Conservation (phyloP, 2,797 vertebrate genomes). For the Epinephelus awoara region DNA sequence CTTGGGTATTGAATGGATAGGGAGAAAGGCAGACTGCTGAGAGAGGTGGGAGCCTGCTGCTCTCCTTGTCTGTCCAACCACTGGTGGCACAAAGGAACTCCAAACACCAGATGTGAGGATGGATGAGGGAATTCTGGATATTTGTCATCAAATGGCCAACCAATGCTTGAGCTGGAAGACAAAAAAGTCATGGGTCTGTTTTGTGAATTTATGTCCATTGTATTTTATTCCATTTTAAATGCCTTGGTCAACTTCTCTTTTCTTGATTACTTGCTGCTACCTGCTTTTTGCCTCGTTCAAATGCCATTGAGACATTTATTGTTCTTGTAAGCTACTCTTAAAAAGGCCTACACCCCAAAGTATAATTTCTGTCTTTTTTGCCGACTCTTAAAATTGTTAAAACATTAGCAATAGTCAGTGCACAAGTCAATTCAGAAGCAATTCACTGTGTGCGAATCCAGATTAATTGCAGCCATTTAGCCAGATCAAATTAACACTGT, state of each 20-base stretch:
- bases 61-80: constrained; percentile 49
- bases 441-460: background rate
- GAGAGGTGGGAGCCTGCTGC: constrained; percentile 47
- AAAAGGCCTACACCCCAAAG: background rate
- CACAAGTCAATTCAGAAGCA: background rate
- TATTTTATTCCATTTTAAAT: background rate
- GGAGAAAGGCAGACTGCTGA: constrained; percentile 46
- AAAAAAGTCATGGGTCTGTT: constrained; percentile 27
- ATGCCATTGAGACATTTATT: background rate
- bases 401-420: background rate
- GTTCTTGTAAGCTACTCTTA: constrained; percentile 6
- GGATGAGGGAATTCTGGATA: constrained; percentile 50
- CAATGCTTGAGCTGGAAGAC: constrained; percentile 92
- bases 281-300: background rate
- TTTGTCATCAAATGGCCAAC: constrained; percentile 91
- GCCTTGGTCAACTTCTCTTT: background rate
- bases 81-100: constrained; percentile 60
- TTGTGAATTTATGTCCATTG: background rate
- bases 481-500: background rate
- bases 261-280: background rate
- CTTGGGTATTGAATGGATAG: constrained; percentile 42
- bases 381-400: background rate
- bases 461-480: background rate
- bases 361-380: background rate
- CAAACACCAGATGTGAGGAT: constrained; percentile 58